Percentiles rank a stretch among this genome's conserved stretches.
phyloP scores from a whole-genome alignment of 2,797 vertebrate species.

The Sebastolobus altivelis region DNA sequence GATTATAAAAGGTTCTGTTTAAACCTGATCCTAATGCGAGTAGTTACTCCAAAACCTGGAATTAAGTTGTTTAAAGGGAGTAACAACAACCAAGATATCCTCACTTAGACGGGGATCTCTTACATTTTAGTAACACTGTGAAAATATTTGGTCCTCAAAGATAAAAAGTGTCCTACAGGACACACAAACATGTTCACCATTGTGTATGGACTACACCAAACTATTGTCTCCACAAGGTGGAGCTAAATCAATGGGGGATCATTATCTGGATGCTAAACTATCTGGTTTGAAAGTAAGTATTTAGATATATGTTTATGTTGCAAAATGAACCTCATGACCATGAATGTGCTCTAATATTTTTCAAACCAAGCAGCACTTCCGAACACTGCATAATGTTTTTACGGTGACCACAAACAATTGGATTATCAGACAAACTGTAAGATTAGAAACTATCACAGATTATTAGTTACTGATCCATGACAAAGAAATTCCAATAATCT shows the following conservation, averaged over 20 bases:
- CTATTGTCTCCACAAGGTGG: conserved; percentile 9
- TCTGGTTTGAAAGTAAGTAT: no score
- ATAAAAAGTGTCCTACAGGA: background rate
- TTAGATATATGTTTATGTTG: background rate
- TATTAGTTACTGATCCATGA: no score
- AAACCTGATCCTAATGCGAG: background rate
- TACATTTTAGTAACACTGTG: background rate
- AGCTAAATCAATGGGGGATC: background rate
- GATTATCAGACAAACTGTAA: no score
- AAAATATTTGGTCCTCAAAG: background rate
- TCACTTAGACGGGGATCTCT: background rate
- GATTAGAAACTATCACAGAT: no score
- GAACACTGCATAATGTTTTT: no score
- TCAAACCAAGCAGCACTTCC: background rate
- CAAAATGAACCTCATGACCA: background rate
- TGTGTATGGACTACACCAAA: no score
- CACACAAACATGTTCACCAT: background rate
- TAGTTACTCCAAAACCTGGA: background rate
- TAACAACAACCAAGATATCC: background rate
- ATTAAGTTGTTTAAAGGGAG: background rate
- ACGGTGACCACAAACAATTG: no score
- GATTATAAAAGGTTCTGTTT: background rate
- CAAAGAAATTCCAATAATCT: no score
- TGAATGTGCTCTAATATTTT: background rate
- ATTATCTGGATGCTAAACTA: background rate